Conservation (phyloP, 2,888 invertebrate species). For the Ramazzottius varieornatus region DNA sequence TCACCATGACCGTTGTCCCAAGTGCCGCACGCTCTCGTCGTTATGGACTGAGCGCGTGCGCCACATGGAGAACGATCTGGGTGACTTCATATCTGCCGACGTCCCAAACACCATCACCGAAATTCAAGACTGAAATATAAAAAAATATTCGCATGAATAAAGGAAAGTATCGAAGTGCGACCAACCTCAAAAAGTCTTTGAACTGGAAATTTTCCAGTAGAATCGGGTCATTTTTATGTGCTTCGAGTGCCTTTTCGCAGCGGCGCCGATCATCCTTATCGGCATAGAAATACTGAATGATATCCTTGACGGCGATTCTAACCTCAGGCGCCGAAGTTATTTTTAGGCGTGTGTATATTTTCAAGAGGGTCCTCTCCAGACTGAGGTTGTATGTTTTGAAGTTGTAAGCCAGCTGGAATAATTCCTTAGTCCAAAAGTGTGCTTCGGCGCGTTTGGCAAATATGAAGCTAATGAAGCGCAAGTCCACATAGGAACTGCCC, state of each 20-base stretch:
- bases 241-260: background rate
- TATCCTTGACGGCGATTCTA: background rate
- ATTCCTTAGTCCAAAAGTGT: background rate
- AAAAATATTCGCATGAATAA: too few species aligned
- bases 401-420: slow-evolving; percentile 2
- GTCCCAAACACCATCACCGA: too few species aligned
- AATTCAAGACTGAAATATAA: too few species aligned
- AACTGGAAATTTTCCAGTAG: slow-evolving; percentile 1
- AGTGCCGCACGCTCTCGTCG: too few species aligned
- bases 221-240: background rate
- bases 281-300: slow-evolving; percentile 1
- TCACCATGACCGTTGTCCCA: too few species aligned
- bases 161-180: too few species aligned
- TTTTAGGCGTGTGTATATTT: background rate
- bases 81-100: too few species aligned
- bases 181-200: background rate
- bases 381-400: background rate
- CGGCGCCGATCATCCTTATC: background rate
- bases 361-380: background rate
- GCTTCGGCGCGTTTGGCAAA: background rate
- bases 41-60: too few species aligned
- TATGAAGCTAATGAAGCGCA: background rate
- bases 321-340: background rate
- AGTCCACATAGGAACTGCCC: background rate
- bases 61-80: too few species aligned